Evolutionary conservation across 2,797 vertebrate species (phyloP).

Genomic region (Lagorchestes hirsutus): DNA sequence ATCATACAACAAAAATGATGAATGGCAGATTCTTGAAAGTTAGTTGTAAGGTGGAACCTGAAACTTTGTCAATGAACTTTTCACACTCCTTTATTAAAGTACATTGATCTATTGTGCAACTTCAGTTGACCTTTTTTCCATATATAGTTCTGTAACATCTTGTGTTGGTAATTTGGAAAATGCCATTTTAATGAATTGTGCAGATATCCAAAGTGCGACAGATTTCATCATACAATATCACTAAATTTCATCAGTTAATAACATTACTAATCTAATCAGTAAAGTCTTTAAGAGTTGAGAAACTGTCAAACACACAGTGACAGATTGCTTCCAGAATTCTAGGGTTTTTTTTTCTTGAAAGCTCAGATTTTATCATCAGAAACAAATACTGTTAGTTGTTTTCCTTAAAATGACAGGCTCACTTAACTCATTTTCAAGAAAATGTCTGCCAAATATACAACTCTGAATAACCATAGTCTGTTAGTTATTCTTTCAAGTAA

Average conservation of each 20-base stretch:
- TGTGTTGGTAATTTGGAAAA: background rate
- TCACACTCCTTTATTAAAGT: background rate
- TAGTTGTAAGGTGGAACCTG: background rate
- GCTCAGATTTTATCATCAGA: background rate
- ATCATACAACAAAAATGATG: background rate
- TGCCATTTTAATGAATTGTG: background rate
- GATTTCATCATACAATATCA: background rate
- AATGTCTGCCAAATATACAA: background rate
- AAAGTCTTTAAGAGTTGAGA: background rate
- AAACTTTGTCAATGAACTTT: background rate
- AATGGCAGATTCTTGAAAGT: background rate
- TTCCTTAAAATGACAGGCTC: background rate
- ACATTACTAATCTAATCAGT: background rate
- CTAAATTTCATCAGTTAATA: background rate
- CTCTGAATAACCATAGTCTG: background rate
- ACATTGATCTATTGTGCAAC: background rate
- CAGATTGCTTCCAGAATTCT: background rate
- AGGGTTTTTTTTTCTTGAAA: background rate
- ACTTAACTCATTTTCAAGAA: background rate
- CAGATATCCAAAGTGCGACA: background rate
- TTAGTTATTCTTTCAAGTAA: background rate
- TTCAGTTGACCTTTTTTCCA: background rate
- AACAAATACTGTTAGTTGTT: background rate
- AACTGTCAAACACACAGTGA: background rate
- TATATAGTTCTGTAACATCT: background rate